Conservation (phyloP, 2,113 vertebrate genomes). For the Microcebus griseorufus region DNA sequence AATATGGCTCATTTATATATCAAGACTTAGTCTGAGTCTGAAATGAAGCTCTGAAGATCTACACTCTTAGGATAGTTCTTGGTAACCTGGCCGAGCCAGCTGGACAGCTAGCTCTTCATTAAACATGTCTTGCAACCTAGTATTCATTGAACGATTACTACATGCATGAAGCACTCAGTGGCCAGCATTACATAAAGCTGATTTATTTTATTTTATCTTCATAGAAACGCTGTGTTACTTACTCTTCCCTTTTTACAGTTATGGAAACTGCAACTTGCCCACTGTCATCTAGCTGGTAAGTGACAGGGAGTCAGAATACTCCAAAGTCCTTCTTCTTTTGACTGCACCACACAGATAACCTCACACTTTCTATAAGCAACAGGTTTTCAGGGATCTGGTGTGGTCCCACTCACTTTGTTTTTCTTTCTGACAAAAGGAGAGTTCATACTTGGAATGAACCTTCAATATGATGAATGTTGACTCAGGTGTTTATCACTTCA, state of each 20-base stretch:
- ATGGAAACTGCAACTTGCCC: background rate
- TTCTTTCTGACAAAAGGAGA: background rate
- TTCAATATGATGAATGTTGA: background rate
- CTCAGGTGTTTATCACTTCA: background rate
- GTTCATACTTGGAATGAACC: background rate
- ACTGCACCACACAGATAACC: background rate
- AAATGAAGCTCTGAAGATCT: background rate
- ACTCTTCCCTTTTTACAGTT: background rate
- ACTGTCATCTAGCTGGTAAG: background rate
- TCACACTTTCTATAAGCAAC: background rate
- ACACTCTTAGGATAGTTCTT: background rate
- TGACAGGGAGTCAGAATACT: background rate
- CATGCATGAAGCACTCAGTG: background rate
- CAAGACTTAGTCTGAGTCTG: background rate
- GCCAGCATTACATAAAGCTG: background rate
- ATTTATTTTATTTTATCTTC: constrained; percentile 26
- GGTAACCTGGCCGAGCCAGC: background rate
- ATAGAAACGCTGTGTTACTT: background rate
- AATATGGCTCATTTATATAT: background rate
- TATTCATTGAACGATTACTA: background rate
- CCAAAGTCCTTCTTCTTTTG: background rate
- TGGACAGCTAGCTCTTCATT: background rate
- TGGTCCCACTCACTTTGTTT: background rate
- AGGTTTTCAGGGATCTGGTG: background rate
- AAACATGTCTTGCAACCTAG: background rate